Evolutionary conservation across 2,888 invertebrate genomes (phyloP).

Genomic region (Eupelmus urozonus): DNA sequence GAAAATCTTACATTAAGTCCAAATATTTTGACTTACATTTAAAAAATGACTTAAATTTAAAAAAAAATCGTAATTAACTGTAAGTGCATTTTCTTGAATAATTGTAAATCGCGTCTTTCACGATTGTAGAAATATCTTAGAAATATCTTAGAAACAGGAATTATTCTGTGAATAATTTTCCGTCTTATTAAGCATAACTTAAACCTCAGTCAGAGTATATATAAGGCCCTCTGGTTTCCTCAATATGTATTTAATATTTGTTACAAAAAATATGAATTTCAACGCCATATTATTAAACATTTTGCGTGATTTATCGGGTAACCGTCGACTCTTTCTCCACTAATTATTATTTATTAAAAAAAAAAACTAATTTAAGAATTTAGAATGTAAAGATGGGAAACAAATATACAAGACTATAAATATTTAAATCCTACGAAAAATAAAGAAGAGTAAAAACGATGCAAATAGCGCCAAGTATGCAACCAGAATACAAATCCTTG

Average conservation of each 20-base stretch:
- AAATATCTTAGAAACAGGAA: constrained; percentile 22
- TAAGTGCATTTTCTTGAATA: constrained; percentile 35
- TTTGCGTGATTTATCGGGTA: too few relatives aligned
- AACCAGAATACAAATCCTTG: too few relatives aligned
- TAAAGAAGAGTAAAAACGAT: too few relatives aligned
- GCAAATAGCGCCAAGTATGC: too few relatives aligned
- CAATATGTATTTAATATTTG: constrained; percentile 12
- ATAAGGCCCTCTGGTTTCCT: constrained; percentile 2
- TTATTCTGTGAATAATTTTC: constrained; percentile 54
- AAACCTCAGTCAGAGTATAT: background rate
- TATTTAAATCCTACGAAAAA: too few relatives aligned
- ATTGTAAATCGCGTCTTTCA: constrained; percentile 41
- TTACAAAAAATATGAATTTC: too few relatives aligned
- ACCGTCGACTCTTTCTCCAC: constrained; percentile 56
- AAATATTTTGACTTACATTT: constrained; percentile 17
- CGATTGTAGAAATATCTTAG: background rate
- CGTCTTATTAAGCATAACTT: constrained; percentile 7
- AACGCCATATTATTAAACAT: too few relatives aligned
- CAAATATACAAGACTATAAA: too few relatives aligned
- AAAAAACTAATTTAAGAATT: constrained; percentile 26
- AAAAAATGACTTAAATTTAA: background rate
- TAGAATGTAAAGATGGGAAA: constrained; percentile 41
- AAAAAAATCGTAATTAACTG: constrained; percentile 16
- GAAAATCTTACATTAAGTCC: constrained; percentile 14
- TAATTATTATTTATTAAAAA: constrained; percentile 58